Evolutionary conservation across 2,888 invertebrate genomes (phyloP).

Genomic region (Cacoxenus indagator): DNA sequence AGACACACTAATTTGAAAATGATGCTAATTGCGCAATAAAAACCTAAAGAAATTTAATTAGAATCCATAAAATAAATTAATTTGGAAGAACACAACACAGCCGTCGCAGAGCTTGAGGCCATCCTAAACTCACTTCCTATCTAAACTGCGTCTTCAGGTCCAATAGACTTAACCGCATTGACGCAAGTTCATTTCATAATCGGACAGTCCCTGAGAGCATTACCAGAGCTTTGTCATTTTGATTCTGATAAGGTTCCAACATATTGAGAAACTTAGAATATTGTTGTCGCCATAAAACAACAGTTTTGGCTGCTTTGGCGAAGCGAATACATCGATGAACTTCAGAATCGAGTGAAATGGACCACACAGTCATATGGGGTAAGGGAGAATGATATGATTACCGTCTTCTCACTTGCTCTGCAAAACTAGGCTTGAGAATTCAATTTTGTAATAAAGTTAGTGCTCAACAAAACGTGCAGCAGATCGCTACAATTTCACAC

Average conservation of each 20-base stretch:
- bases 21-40: no score
- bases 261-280: background rate
- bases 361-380: background rate
- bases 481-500: no score
- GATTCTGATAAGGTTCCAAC: background rate
- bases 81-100: slow-evolving; percentile 4
- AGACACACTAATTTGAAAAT: no score
- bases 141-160: background rate
- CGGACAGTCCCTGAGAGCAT: background rate
- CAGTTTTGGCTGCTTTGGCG: background rate
- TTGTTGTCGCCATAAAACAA: background rate
- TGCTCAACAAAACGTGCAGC: no score
- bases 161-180: background rate
- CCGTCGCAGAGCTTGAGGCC: background rate
- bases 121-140: slow-evolving; percentile 7
- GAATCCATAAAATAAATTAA: no score
- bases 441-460: no score
- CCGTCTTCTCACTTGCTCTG: no score
- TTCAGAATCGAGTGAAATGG: background rate
- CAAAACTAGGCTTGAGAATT: no score
- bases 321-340: background rate
- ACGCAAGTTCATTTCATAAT: background rate
- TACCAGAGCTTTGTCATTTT: background rate
- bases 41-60: no score
- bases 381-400: background rate